Evolutionary conservation across 2,888 invertebrate genomes (phyloP).

Genomic region (Eurytoma adleriae): DNA sequence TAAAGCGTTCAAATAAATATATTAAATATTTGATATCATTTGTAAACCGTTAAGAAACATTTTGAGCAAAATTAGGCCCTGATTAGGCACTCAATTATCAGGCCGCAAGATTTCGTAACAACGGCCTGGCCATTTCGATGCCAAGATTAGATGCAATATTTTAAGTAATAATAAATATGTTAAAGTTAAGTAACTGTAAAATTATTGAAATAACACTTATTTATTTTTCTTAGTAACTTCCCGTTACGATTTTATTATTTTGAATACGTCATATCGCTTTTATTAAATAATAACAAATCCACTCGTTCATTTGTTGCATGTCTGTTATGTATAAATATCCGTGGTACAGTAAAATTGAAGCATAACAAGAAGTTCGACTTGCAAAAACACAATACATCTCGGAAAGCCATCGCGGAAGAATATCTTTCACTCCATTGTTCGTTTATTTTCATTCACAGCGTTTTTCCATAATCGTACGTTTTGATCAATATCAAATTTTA

Average conservation of each 20-base stretch:
- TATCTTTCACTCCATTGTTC: conserved; percentile 30
- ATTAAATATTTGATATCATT: too few species aligned
- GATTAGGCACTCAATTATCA: too few species aligned
- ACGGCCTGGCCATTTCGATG: too few species aligned
- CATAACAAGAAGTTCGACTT: conserved; percentile 43
- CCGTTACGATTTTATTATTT: conserved; percentile 34
- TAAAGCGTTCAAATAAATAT: too few species aligned
- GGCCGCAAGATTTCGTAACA: too few species aligned
- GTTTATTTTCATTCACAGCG: conserved; percentile 6
- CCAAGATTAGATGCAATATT: too few species aligned
- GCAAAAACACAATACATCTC: conserved; percentile 19
- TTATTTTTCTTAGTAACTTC: conserved; percentile 46
- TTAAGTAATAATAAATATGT: neutral
- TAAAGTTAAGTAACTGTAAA: neutral
- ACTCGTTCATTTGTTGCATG: conserved; percentile 28
- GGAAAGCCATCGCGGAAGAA: conserved; percentile 23
- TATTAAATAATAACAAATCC: conserved; percentile 48
- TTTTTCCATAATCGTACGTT: neutral
- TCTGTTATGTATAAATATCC: conserved; percentile 36
- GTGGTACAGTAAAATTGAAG: conserved; percentile 45
- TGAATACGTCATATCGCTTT: conserved; percentile 43
- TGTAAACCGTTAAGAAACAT: too few species aligned
- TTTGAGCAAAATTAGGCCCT: too few species aligned
- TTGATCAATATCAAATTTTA: too few species aligned
- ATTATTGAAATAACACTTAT: conserved; percentile 6